Evolutionary conservation across 2,888 invertebrate genomes (phyloP), one percentile per base, ranked within the genome.

Genomic region (Choristoneura rosaceana): DNA sequence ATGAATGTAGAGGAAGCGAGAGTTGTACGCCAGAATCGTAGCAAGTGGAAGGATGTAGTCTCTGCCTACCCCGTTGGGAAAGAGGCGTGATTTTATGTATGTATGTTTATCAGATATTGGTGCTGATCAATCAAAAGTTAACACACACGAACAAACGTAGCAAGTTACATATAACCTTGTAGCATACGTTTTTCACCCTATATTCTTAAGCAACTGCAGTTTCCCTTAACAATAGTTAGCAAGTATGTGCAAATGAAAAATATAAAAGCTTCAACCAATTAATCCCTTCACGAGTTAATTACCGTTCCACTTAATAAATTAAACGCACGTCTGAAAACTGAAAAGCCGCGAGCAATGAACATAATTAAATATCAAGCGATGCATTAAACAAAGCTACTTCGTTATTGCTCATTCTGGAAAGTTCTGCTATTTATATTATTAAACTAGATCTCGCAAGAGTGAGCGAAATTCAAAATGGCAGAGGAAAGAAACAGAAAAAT

Each of bases 321-420:
- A 43, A 70, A 70, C 60, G 17, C 59, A 25, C 33, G 34, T 62
- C 55, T 55, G 25, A 25, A 55, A 55, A 55, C 55, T 55, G 55
- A 55, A 43, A 52, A 69, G 52, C 69, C 62, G 62, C 62, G 15
- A n/a, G 61, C 50, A 43, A 12, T 68, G 17, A 64, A 50, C 43
- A 33, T 70, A 70, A 70, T 70, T 70, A 70, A 65, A 70, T 70
- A 70, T 25, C 70, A 70, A 70, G 65, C 59, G 70, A 65, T 70
- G 70, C 70, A 70, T 70, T 70, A 70, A 70, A 60, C 63, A 70
- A 64, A 64, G 55, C 69, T 17, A 47, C 47, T 12, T 41, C n/a
- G 45, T 58, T 41, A 50, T 61, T 41, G 25, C 55, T 33, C 63
- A 52, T 17, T 58, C 17, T 10, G 61, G 43, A 61, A 52, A 9